A percentile compares a stretch with the other conserved stretches of the same genome.
These are phyloP conservation scores for Anthoscopus minutus DNA, from an alignment of 2,113 vertebrate genomes.

Conservation along the genomic window DNA sequence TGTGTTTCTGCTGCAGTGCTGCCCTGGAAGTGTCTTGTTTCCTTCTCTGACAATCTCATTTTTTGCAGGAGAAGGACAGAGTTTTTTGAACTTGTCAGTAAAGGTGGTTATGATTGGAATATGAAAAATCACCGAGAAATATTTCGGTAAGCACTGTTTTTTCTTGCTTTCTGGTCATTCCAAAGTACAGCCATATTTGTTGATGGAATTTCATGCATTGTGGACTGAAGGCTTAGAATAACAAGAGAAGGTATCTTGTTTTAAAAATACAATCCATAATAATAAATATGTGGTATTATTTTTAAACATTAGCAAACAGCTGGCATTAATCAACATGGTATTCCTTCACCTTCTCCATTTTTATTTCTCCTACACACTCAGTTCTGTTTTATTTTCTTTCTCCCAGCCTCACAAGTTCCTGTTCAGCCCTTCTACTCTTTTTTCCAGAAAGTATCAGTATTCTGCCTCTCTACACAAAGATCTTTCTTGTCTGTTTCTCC, in stretches of 20 bases:
- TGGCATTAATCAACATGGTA: neutral
- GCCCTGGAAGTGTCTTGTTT: slow-evolving; percentile 39
- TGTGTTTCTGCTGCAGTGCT: slow-evolving; percentile 25
- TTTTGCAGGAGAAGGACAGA: slow-evolving; percentile 85
- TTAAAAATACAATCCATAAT: neutral
- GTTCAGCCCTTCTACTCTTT: neutral
- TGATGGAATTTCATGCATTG: neutral
- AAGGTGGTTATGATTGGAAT: slow-evolving; percentile 93
- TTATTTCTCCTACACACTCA: neutral
- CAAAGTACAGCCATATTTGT: neutral
- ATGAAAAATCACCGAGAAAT: slow-evolving; percentile 88
- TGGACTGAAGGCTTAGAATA: neutral
- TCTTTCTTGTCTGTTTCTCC: neutral
- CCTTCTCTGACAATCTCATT: slow-evolving; percentile 49
- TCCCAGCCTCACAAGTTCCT: neutral
- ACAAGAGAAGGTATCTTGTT: neutral
- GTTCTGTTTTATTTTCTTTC: neutral
- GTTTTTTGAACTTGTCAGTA: slow-evolving; percentile 95
- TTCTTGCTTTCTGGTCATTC: slow-evolving; percentile 26
- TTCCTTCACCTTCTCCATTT: neutral
- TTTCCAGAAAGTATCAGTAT: neutral
- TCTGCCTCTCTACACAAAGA: neutral
- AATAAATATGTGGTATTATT: neutral
- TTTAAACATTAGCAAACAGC: neutral
- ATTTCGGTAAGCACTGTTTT: slow-evolving; percentile 79